Evolutionary conservation across 1,140 invertebrate genomes (phyloP), one percentile per base, ranked within the genome.

Genomic region (Phocides pigmalion): DNA sequence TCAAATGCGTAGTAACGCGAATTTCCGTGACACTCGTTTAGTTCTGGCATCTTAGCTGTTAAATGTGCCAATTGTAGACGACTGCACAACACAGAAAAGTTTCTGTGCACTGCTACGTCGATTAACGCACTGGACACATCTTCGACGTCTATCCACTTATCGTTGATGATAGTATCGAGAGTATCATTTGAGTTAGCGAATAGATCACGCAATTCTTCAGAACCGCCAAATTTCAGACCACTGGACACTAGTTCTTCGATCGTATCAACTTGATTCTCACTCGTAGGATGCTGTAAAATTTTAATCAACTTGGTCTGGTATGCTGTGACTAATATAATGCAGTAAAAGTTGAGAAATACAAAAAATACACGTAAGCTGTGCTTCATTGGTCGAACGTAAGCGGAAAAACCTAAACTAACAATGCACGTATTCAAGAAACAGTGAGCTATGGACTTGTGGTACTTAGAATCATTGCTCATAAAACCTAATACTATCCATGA

Each of bases 281-380:
- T 87, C n/a, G 82, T 81, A 0, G 93, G 91, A 64, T 92, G 82
- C 35, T 90, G 92, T 16, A 94, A 85, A 0, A 93, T 91, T 17
- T 78, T 75, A 11, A 93, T 93, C 47, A 94, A 73, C 71, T 93
- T 92, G 0, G 92, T 93, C 28, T 93, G 88, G 67, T 93, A 94
- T 0, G 86, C 88, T 3, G 92, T 90, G 16, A 92, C 73, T 59
- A 93, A 76, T 37, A 93, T 83, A 3, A 93, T 70, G n/a, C 84
- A 86, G 42, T 93, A 93, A 0, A 93, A 20, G 5, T 90, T 89
- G 1, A 93, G 68, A 17, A 81, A 84, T 11, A 92, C 63, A 58
- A 93, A 93, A 69, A 93, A 93, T 6, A 93, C 32, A 1, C 92
- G 77, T 0, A 93, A 79, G 16, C 91, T 76, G 14, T 76, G 50